Percentiles rank a stretch among this genome's conserved stretches.
Conservation (phyloP, 2,888 invertebrate genomes). For the Sympetrum striolatum region DNA sequence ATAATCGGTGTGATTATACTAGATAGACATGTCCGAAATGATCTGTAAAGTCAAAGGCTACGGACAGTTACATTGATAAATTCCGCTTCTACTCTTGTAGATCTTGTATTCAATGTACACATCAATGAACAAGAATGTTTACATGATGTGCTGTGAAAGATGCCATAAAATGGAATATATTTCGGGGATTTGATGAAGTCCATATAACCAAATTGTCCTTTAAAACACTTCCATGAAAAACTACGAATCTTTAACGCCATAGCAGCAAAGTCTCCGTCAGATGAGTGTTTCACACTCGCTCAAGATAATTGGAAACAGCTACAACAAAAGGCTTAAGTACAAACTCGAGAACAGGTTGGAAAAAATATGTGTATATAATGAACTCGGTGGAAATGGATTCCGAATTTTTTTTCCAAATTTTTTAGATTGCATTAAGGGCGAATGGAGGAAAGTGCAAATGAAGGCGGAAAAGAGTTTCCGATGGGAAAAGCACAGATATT, state of each 20-base stretch:
- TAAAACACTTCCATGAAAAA: too few species aligned
- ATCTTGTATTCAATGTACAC: too few species aligned
- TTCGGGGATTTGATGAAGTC: too few species aligned
- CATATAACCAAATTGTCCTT: too few species aligned
- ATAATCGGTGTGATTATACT: too few species aligned
- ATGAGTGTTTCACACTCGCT: not conserved
- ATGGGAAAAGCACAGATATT: not conserved
- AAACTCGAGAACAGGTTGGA: not conserved
- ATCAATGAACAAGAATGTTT: too few species aligned
- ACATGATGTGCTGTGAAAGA: too few species aligned
- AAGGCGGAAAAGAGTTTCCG: not conserved
- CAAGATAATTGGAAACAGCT: slow-evolving; percentile 15
- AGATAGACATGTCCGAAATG: too few species aligned
- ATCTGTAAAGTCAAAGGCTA: too few species aligned
- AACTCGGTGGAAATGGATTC: slow-evolving; percentile 28
- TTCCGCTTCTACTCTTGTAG: too few species aligned
- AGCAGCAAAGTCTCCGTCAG: not conserved
- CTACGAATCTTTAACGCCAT: not conserved
- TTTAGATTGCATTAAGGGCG: not conserved
- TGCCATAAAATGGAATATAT: too few species aligned
- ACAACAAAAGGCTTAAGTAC: not conserved
- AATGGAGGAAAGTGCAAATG: not conserved
- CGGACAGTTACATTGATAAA: too few species aligned
- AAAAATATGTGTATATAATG: not conserved
- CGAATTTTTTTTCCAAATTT: not conserved